Evolutionary conservation across 2,888 invertebrate genomes (phyloP).

Genomic region (Morpho helenor): DNA sequence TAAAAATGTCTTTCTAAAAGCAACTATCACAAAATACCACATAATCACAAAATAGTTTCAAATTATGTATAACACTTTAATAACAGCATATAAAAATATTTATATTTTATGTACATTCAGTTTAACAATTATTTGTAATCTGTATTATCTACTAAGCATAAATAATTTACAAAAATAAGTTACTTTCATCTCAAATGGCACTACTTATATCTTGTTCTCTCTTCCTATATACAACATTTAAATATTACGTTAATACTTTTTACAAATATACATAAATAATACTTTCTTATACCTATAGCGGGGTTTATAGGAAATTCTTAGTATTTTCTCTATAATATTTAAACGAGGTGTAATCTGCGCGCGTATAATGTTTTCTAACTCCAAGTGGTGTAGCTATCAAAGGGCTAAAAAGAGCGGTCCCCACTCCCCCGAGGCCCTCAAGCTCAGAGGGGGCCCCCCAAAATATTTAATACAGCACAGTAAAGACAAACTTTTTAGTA

Average conservation of each 20-base stretch:
- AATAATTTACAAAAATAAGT: slow-evolving; percentile 14
- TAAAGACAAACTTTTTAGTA: too few relatives aligned
- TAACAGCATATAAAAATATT: background rate
- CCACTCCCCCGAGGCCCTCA: too few relatives aligned
- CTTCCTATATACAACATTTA: slow-evolving; percentile 8
- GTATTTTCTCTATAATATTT: too few relatives aligned
- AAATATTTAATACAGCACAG: too few relatives aligned
- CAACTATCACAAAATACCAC: slow-evolving; percentile 1
- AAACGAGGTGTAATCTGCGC: too few relatives aligned
- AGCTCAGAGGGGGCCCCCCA: too few relatives aligned
- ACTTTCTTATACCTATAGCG: background rate
- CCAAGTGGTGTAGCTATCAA: too few relatives aligned
- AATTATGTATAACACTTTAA: background rate
- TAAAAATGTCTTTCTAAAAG: slow-evolving; percentile 4
- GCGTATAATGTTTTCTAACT: too few relatives aligned
- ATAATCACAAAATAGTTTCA: background rate
- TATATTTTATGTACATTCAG: background rate
- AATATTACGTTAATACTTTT: slow-evolving; percentile 12
- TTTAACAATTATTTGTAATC: slow-evolving; percentile 5
- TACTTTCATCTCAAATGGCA: slow-evolving; percentile 17
- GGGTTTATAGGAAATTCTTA: too few relatives aligned
- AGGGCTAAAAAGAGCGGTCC: too few relatives aligned
- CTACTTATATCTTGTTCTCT: slow-evolving; percentile 6
- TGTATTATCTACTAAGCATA: background rate
- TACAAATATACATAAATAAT: slow-evolving; percentile 13